Percentiles rank a stretch among this genome's conserved stretches.
These are phyloP conservation scores for Thripadectes ignobilis DNA, from an alignment of 2,797 vertebrate species.

Conservation along the genomic window DNA sequence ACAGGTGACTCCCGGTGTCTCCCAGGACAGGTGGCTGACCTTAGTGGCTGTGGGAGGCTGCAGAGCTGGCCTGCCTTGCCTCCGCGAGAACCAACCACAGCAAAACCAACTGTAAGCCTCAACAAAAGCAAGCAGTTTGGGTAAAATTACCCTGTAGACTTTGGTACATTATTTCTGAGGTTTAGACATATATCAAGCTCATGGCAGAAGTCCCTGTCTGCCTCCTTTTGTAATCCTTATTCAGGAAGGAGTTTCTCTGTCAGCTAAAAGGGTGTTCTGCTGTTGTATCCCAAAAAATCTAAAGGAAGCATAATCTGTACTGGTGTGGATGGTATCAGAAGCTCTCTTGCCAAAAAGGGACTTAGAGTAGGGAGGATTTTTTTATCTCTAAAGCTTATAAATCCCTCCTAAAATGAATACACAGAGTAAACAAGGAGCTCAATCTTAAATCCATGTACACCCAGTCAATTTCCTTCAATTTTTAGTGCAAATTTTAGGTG, in stretches of 20 bases:
- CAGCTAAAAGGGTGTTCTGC: not conserved
- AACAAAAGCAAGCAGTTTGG: not conserved
- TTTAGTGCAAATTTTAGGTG: not conserved
- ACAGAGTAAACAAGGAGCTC: not conserved
- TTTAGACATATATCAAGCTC: not conserved
- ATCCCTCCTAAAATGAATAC: not conserved
- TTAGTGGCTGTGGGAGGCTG: not conserved
- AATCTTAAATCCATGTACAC: not conserved
- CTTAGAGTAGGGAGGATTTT: not conserved
- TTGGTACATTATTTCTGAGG: not conserved
- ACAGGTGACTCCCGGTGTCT: not conserved
- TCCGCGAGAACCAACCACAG: rapidly evolving
- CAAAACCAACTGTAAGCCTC: not conserved
- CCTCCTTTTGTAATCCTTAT: not conserved
- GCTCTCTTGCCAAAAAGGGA: not conserved
- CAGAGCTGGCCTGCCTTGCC: not conserved
- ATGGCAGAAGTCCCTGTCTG: not conserved
- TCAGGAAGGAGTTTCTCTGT: not conserved
- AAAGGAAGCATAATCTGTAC: not conserved
- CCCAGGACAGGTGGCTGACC: not conserved
- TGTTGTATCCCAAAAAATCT: not conserved
- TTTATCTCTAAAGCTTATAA: not conserved
- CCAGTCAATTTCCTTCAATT: not conserved
- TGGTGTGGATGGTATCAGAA: not conserved
- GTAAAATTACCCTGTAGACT: not conserved